Conservation (phyloP, 1,140 invertebrate genomes). For the Scaptomyza montana region DNA sequence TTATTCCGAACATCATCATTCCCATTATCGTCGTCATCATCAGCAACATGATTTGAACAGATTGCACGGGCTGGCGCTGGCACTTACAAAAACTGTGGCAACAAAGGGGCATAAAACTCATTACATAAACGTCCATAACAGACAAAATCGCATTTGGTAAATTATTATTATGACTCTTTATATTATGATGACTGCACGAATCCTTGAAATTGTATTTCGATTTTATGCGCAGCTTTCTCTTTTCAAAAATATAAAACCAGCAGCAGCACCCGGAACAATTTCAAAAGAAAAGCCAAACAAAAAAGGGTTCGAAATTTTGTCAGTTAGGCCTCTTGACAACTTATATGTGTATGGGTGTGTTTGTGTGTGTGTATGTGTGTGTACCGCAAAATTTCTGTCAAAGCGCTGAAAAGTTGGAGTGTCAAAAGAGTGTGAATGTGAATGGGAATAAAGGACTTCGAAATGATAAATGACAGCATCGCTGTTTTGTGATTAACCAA, state of each 20-base stretch:
- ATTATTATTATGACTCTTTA: constrained; percentile 57
- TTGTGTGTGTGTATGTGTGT: constrained; percentile 9
- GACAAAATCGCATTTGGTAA: constrained; percentile 63
- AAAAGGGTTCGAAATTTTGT: constrained; percentile 37
- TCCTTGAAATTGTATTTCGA: constrained; percentile 46
- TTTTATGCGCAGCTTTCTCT: constrained; percentile 31
- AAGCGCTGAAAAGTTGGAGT: constrained; percentile 22
- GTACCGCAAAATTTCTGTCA: constrained; percentile 18
- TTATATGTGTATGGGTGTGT: constrained; percentile 2
- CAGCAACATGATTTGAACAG: constrained; percentile 18
- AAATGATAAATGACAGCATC: constrained; percentile 35
- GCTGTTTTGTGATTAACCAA: constrained; percentile 24
- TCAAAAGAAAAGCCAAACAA: constrained; percentile 23
- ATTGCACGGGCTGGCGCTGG: constrained; percentile 12
- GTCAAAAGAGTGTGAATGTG: constrained; percentile 10
- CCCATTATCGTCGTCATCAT: constrained; percentile 18
- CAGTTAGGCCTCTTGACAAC: neutral
- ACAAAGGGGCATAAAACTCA: constrained; percentile 54
- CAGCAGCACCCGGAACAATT: constrained; percentile 43
- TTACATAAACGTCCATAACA: constrained; percentile 62
- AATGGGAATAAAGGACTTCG: constrained; percentile 12
- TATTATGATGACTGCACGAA: constrained; percentile 47
- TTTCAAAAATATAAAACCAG: constrained; percentile 20
- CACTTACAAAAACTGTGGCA: constrained; percentile 28
- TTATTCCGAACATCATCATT: constrained; percentile 54